phyloP scores from a whole-genome alignment of 2,888 invertebrate species.

The Tenthredo scrophulariae region DNA sequence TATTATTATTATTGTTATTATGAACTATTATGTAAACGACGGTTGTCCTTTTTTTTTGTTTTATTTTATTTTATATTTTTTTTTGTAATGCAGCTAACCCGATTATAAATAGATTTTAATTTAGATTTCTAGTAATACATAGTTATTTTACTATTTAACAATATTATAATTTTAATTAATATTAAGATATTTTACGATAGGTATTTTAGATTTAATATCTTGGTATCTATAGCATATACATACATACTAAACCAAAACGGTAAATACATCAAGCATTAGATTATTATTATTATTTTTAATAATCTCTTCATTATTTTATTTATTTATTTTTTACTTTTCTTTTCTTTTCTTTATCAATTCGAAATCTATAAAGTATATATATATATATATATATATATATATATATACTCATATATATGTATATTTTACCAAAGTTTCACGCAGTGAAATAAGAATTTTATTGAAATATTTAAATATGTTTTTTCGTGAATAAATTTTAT shows the following conservation, averaged over 20 bases:
- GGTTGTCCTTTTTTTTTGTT: conserved; percentile 56
- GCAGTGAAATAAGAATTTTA: conserved; percentile 65
- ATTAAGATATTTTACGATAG: background rate
- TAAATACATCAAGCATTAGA: conserved; percentile 5
- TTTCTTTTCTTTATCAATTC: conserved; percentile 58
- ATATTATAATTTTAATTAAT: conserved; percentile 51
- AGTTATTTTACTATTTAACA: conserved; percentile 58
- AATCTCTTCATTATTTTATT: conserved; percentile 11
- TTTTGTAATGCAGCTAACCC: conserved; percentile 64
- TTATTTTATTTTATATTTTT: too few relatives aligned
- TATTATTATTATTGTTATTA: conserved; percentile 52
- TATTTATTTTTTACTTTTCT: conserved; percentile 6
- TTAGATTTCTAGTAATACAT: background rate
- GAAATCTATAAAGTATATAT: conserved; percentile 58
- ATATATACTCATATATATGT: too few relatives aligned
- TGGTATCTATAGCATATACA: background rate
- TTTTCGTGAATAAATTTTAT: conserved; percentile 65
- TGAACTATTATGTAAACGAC: conserved; percentile 59
- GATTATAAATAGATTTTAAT: conserved; percentile 52
- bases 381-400: too few relatives aligned
- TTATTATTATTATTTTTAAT: background rate
- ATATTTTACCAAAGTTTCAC: conserved; percentile 73
- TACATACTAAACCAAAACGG: background rate
- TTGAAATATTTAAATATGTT: conserved; percentile 23
- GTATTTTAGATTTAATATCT: background rate